A percentile compares a stretch with the other conserved stretches of the same genome.
Evolutionary conservation across 2,113 vertebrate species (phyloP).

Genomic region (Channa argus): DNA sequence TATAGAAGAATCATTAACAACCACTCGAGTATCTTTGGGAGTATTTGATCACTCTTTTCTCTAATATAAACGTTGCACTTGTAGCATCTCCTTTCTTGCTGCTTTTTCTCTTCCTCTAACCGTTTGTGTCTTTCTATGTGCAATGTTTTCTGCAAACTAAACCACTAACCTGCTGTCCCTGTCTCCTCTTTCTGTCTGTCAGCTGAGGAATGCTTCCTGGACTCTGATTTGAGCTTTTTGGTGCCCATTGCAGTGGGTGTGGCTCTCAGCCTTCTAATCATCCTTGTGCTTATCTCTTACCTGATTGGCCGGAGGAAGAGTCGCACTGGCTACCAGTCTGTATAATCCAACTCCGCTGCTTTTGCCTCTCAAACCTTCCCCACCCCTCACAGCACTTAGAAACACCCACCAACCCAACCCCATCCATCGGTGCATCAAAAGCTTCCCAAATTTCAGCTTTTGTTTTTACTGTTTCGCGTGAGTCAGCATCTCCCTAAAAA

Average conservation of each 20-base stretch:
- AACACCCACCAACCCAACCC: conserved; percentile 11
- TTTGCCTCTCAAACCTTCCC: conserved; percentile 23
- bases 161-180: conserved; percentile 57
- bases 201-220: conserved; percentile 97
- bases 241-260: conserved; percentile 94
- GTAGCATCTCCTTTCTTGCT: conserved; percentile 5
- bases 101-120: conserved; percentile 11
- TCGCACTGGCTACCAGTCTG: conserved; percentile 94
- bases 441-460: conserved; percentile 33
- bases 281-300: conserved; percentile 96
- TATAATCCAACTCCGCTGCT: conserved; percentile 77
- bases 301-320: conserved; percentile 96
- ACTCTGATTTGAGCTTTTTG: conserved; percentile 98
- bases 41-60: conserved; percentile 1
- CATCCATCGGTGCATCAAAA: conserved; percentile 23
- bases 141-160: background rate
- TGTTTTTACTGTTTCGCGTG: conserved; percentile 15
- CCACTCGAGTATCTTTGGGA: background rate
- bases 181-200: conserved; percentile 74
- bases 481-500: conserved; percentile 26
- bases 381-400: conserved; percentile 23
- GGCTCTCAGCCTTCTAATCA: conserved; percentile 94
- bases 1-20: too few relatives aligned
- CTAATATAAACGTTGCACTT: conserved; percentile 7
- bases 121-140: background rate